Percentiles rank a stretch among this genome's conserved stretches.
phyloP scores from a whole-genome alignment of 2,797 vertebrate genomes.

The Anolis apletophallus region DNA sequence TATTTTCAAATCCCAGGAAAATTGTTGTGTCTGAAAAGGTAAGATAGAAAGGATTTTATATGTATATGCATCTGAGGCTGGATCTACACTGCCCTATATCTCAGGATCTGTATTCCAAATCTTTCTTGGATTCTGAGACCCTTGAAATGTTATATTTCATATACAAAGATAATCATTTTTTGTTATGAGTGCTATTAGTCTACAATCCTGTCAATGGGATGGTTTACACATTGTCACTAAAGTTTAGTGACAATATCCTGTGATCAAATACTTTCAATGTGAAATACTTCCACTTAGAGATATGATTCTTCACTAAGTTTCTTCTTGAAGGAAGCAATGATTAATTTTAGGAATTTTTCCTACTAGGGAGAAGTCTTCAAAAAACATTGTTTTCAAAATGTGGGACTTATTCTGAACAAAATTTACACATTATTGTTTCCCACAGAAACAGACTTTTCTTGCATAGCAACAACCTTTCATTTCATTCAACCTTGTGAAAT shows the following conservation, averaged over 20 bases:
- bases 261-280: not conserved
- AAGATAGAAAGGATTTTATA: not conserved
- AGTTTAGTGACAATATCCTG: not conserved
- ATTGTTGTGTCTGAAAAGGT: not conserved
- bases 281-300: no score
- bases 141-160: not conserved
- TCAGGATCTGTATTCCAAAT: not conserved
- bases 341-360: no score
- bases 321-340: no score
- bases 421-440: no score
- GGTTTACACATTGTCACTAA: not conserved
- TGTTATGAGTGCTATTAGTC: not conserved
- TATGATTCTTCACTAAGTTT: no score
- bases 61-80: not conserved
- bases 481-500: no score
- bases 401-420: no score
- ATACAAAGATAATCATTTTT: not conserved
- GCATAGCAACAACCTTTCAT: no score
- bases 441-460: no score
- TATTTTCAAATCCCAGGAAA: not conserved
- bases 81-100: no score
- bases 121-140: slow-evolving; percentile 6
- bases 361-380: no score
- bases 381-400: no score
- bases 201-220: not conserved